Evolutionary conservation across 2,113 vertebrate genomes (phyloP), one percentile per base, ranked within the genome.

Genomic region (Lasiurus cinereus): DNA sequence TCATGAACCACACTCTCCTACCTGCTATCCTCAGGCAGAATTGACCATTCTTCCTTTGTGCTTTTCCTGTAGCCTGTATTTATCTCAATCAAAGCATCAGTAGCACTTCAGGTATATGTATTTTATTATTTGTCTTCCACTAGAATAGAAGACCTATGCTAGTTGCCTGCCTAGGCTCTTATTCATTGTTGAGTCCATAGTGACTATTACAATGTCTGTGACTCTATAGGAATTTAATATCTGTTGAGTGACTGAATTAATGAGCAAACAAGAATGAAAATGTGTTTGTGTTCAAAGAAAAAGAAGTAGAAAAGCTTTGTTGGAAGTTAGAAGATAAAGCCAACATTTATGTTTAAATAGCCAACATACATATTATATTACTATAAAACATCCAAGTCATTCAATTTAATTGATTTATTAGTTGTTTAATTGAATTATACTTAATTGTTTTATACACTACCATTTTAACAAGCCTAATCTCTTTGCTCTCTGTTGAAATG

Each of bases 171-270:
- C 54, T 62, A 29, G 29, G 46, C 1, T 86, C 27, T 69, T 43
- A 77, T 15, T 74, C 43, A 54, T 73, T 8, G 1, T 27, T 70
- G n/a, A 59, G 24, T 50, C 54, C 19, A 66, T n/a, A 67, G 8
- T 64, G 62, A 83, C 16, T 89, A 70, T 69, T 46, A 66, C 19
- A 54, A 13, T 31, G 31, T 43, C 69, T 89, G 11, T 29, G 62
- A 91, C n/a, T 82, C 50, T 19, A 16, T 70, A 56, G 29, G 22
- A 36, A 22, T 36, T 86, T 83, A 36, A 72, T 88, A 59, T 70
- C 70, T 94, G 73, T 84, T 77, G 16, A 87, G 66, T 88, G 46
- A 69, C 18, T 83, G 27, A 93, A 79, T 82, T 91, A 62, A 83
- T 24, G 22, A 22, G 77, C 79, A 87, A 46, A 70, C 11, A 85